phyloP scores from a whole-genome alignment of 2,113 vertebrate genomes.

The Equus quagga region DNA sequence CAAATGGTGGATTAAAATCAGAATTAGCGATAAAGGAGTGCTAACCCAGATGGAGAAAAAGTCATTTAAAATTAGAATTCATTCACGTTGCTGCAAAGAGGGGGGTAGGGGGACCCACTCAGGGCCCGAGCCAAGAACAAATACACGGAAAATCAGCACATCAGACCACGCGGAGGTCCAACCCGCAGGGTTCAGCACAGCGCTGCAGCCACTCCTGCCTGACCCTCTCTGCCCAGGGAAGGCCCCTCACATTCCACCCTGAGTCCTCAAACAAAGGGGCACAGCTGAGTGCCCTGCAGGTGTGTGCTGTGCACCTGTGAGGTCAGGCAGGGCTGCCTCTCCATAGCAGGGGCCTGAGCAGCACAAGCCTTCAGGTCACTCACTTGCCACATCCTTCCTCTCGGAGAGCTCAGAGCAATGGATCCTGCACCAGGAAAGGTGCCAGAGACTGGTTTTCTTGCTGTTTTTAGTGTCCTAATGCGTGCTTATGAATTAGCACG shows the following conservation, averaged over 20 bases:
- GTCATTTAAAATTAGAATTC: neutral
- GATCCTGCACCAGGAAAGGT: rapidly evolving
- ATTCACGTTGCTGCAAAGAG: neutral
- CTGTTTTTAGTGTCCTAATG: neutral
- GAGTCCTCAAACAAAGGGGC: neutral
- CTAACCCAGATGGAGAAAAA: slow-evolving; percentile 44
- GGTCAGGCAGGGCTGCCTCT: neutral
- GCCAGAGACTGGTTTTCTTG: neutral
- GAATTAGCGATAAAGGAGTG: slow-evolving; percentile 68
- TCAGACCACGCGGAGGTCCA: rapidly evolving
- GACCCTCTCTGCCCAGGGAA: neutral
- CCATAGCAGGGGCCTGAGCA: neutral
- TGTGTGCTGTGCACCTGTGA: rapidly evolving
- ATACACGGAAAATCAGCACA: rapidly evolving
- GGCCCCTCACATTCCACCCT: neutral
- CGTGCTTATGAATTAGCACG: neutral
- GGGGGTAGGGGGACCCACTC: neutral
- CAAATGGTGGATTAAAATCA: slow-evolving; percentile 72
- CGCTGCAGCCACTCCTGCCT: neutral
- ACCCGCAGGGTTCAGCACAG: rapidly evolving
- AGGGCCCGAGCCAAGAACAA: neutral
- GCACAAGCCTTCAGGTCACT: rapidly evolving
- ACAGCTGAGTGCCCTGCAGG: neutral
- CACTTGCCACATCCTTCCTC: rapidly evolving
- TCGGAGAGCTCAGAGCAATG: rapidly evolving